Evolutionary conservation across 1,140 invertebrate genomes (phyloP).

Genomic region (Platorchestia sp.): DNA sequence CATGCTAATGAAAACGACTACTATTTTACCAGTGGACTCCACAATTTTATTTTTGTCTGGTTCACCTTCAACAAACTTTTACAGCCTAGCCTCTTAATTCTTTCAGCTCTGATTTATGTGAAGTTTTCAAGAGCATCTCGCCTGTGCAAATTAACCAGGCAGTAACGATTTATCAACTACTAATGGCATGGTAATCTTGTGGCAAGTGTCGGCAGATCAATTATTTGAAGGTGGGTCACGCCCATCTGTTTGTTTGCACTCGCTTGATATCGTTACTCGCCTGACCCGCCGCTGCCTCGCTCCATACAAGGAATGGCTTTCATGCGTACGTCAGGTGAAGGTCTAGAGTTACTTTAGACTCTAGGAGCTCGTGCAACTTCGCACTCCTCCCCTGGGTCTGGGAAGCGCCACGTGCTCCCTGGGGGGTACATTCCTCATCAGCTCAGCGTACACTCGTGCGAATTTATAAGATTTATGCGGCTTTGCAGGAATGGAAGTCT

Average conservation of each 20-base stretch:
- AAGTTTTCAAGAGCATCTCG: too few relatives aligned
- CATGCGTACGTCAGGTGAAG: not conserved
- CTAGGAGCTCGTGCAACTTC: not conserved
- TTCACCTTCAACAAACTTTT: not conserved
- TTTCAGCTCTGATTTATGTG: too few relatives aligned
- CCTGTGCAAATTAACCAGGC: too few relatives aligned
- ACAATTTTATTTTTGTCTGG: not conserved
- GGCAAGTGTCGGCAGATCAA: not conserved
- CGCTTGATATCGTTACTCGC: not conserved
- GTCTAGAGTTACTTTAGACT: too few relatives aligned
- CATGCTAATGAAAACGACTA: not conserved
- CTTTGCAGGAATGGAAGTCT: too few relatives aligned
- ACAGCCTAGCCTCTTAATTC: too few relatives aligned
- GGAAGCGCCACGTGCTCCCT: too few relatives aligned
- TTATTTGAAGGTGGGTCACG: not conserved
- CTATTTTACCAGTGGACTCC: not conserved
- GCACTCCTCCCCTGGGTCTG: not conserved
- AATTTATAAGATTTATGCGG: too few relatives aligned
- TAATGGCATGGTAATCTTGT: too few relatives aligned
- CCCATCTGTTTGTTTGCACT: not conserved
- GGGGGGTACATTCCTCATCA: too few relatives aligned
- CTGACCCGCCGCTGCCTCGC: not conserved
- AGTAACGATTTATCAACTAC: too few relatives aligned
- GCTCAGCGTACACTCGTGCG: too few relatives aligned
- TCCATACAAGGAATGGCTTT: not conserved